Conservation (phyloP, 2,113 vertebrate genomes). For the Scytalopus superciliaris region DNA sequence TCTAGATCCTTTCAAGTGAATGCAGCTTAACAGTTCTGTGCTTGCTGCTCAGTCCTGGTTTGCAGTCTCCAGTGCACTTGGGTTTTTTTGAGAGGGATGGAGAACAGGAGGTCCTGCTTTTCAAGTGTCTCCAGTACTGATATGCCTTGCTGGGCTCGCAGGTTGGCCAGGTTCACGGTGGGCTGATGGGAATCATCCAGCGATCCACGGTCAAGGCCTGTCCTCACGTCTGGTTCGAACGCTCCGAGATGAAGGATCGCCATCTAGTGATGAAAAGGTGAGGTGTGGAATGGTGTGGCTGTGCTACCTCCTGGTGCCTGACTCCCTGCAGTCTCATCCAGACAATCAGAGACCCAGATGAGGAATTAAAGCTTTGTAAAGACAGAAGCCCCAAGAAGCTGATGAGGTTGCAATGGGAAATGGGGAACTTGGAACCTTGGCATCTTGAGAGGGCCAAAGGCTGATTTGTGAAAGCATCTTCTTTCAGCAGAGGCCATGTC, state of each 20-base stretch:
- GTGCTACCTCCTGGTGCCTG: accelerated
- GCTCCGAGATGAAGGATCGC: slow-evolving; percentile 92
- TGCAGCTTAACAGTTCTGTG: neutral
- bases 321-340: accelerated
- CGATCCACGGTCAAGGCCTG: slow-evolving; percentile 90
- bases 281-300: neutral
- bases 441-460: neutral
- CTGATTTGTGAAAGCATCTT: neutral
- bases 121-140: neutral
- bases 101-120: neutral
- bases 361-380: neutral
- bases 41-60: neutral
- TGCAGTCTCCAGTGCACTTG: neutral
- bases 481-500: neutral
- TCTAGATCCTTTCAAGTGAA: neutral
- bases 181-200: slow-evolving; percentile 92
- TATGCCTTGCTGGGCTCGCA: slow-evolving; percentile 21
- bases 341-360: neutral
- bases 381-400: neutral
- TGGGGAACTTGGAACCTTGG: neutral
- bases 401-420: neutral
- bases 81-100: neutral
- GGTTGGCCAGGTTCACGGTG: slow-evolving; percentile 93
- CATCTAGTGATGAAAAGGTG: slow-evolving; percentile 90
- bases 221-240: slow-evolving; percentile 96